Conservation (phyloP, 2,113 vertebrate genomes). For the Podiceps cristatus region DNA sequence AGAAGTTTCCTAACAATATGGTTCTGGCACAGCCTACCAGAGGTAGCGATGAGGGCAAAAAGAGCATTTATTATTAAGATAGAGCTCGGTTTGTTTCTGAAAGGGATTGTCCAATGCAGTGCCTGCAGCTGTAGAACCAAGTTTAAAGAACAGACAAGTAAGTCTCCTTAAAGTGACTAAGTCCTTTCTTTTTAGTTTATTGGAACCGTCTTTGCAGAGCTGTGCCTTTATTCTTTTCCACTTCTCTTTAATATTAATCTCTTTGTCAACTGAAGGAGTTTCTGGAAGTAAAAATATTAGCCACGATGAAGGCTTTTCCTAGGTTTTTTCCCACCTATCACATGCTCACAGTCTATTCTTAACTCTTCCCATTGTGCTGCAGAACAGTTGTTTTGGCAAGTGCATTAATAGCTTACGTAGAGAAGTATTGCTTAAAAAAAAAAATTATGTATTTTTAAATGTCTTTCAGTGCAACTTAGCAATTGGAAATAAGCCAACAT, state of each 20-base stretch:
- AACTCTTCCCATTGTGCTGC: not conserved
- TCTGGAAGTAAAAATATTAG: not conserved
- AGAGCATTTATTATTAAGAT: not conserved
- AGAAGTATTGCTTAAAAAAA: not conserved
- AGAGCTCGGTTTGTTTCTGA: not conserved
- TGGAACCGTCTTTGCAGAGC: not conserved
- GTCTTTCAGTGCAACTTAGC: not conserved
- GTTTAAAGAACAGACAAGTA: not conserved
- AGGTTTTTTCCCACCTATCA: not conserved
- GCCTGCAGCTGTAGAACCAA: not conserved
- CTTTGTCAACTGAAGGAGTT: not conserved
- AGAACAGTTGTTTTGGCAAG: not conserved
- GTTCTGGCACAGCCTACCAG: slow-evolving; percentile 4
- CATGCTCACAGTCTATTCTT: not conserved
- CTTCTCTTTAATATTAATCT: not conserved
- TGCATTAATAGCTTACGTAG: not conserved
- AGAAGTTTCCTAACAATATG: not conserved
- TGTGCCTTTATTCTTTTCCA: not conserved
- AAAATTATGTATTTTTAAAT: not conserved
- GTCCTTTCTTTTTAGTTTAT: not conserved
- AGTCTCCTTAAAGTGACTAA: not conserved
- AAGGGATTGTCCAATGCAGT: not conserved
- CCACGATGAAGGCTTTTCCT: not conserved
- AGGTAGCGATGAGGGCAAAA: not conserved
- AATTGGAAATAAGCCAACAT: not conserved